Evolutionary conservation across 2,113 vertebrate species (phyloP).

Genomic region (Petrocephalus zakoni): DNA sequence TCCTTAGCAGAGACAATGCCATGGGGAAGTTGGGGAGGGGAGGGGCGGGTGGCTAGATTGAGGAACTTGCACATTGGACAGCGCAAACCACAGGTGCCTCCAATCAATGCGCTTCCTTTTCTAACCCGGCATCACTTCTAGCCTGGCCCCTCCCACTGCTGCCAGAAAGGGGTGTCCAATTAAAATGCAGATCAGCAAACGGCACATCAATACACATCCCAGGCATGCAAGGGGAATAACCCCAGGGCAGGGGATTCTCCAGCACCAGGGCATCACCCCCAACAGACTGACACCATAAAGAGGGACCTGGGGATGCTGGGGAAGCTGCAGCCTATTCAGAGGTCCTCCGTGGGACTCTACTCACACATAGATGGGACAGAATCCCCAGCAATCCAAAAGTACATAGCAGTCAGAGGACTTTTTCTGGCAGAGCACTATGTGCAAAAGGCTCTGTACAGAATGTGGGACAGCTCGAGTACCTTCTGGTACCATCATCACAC

Average conservation of each 20-base stretch:
- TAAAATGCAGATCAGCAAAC: background rate
- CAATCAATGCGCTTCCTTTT: constrained; percentile 3
- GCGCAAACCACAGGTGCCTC: background rate
- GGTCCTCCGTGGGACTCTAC: background rate
- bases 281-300: background rate
- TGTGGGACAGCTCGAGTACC: background rate
- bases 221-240: background rate
- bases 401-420: background rate
- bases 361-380: background rate
- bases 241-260: background rate
- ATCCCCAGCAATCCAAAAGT: background rate
- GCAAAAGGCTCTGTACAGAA: background rate
- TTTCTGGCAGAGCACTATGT: background rate
- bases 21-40: background rate
- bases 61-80: background rate
- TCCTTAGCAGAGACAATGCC: background rate
- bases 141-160: background rate
- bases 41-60: background rate
- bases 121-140: background rate
- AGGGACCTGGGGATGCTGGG: background rate
- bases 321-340: background rate
- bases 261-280: background rate
- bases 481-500: background rate
- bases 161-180: background rate
- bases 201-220: background rate